phyloP scores from a whole-genome alignment of 2,113 vertebrate genomes.

The Callipepla californica region DNA sequence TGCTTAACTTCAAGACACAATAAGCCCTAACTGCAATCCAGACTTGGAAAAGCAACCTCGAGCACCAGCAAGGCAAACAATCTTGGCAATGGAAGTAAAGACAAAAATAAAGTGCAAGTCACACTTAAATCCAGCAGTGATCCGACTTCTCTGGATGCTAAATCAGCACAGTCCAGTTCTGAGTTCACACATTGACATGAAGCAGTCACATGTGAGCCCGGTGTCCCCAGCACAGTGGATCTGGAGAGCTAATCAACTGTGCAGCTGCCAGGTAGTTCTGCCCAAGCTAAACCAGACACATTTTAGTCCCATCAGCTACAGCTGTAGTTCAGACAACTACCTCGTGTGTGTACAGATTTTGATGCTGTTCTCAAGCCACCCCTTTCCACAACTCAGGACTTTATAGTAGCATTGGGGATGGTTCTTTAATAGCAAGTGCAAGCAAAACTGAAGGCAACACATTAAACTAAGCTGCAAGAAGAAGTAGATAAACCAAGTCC shows the following conservation, averaged over 20 bases:
- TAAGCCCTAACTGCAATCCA: not conserved
- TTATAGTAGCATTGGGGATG: not conserved
- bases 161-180: not conserved
- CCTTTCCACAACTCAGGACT: not conserved
- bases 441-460: not conserved
- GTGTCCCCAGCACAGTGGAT: not conserved
- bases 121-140: not conserved
- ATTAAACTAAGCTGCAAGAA: not conserved
- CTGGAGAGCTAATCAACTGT: rapidly evolving
- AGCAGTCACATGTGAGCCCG: rapidly evolving
- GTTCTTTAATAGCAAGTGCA: not conserved
- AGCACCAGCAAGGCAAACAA: not conserved
- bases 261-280: not conserved
- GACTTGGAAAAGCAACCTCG: not conserved
- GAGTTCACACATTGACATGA: not conserved
- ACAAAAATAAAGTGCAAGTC: not conserved
- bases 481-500: not conserved
- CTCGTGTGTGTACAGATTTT: not conserved
- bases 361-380: not conserved
- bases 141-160: not conserved
- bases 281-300: too few species aligned
- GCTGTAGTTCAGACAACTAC: not conserved
- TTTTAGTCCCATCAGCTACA: not conserved
- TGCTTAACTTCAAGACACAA: not conserved
- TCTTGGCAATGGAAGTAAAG: not conserved